Percentiles rank a stretch among this genome's conserved stretches.
phyloP scores from a whole-genome alignment of 1,140 invertebrate genomes.

The Dinothrombium tinctorium region DNA sequence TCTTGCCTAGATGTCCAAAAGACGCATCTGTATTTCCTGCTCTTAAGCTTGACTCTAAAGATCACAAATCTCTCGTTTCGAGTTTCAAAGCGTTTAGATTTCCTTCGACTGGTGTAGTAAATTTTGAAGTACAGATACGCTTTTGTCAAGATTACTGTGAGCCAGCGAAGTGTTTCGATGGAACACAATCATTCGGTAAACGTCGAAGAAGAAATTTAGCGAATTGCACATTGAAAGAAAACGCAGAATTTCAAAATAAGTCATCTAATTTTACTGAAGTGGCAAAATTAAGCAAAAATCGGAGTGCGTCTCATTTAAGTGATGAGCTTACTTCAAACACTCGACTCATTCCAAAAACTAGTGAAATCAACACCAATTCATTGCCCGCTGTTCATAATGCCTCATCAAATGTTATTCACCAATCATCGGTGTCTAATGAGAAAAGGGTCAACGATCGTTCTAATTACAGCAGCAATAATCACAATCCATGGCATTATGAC shows the following conservation, averaged over 20 bases:
- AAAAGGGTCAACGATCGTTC: no score
- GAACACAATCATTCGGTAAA: not conserved
- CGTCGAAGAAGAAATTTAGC: not conserved
- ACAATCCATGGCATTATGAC: no score
- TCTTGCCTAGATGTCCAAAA: constrained; percentile 23
- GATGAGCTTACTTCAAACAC: no score
- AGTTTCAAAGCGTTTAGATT: constrained; percentile 30
- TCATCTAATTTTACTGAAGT: constrained; percentile 15
- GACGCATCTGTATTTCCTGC: constrained; percentile 27
- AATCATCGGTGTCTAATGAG: no score
- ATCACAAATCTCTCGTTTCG: constrained; percentile 21
- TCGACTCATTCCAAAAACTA: no score
- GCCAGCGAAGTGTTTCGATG: constrained; percentile 19
- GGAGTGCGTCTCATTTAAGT: no score
- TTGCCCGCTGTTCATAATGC: no score
- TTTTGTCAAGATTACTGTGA: constrained; percentile 28
- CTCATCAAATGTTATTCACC: no score
- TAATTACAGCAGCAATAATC: no score
- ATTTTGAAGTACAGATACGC: constrained; percentile 29
- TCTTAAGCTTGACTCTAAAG: constrained; percentile 21
- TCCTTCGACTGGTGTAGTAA: constrained; percentile 27
- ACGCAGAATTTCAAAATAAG: not conserved
- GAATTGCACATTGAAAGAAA: no score
- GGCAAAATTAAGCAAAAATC: no score
- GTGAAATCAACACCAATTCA: no score